Conservation (phyloP, 2,888 invertebrate genomes). For the Gerris lacustris region DNA sequence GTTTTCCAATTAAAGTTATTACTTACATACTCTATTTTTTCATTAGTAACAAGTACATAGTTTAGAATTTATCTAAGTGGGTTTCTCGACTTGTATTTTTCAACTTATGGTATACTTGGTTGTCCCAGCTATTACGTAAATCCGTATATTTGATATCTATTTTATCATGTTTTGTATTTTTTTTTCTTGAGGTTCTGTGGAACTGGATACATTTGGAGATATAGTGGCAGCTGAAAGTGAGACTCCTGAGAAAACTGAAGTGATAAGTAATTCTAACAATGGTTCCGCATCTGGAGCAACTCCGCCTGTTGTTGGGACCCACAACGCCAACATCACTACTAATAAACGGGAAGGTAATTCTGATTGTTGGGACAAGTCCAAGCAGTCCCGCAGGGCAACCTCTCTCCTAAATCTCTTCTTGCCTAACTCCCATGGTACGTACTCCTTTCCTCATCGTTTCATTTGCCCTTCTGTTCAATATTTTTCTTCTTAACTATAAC, state of each 20-base stretch:
- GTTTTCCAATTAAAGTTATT: too few relatives aligned
- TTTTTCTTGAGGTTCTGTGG: constrained; percentile 37
- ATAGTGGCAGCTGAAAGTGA: constrained; percentile 14
- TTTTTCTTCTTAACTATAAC: constrained; percentile 8
- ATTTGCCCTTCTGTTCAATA: constrained; percentile 12
- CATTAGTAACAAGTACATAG: too few relatives aligned
- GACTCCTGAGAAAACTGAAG: constrained; percentile 24
- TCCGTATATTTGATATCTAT: too few relatives aligned
- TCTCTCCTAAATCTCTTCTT: constrained; percentile 91
- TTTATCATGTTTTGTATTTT: background rate
- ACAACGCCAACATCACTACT: constrained; percentile 38
- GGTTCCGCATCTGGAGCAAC: constrained; percentile 25
- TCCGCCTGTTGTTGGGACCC: constrained; percentile 22
- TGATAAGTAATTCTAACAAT: constrained; percentile 35
- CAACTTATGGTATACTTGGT: too few relatives aligned
- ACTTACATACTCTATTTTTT: too few relatives aligned
- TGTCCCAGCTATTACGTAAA: too few relatives aligned
- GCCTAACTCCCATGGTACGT: constrained; percentile 82
- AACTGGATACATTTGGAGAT: constrained; percentile 37
- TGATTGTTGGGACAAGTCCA: constrained; percentile 37
- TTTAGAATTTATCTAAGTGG: too few relatives aligned
- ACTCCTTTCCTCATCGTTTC: constrained; percentile 18
- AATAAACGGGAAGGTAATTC: constrained; percentile 53
- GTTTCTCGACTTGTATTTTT: too few relatives aligned
- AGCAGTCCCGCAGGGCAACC: constrained; percentile 82